Base-by-base conservation (phyloP, 2,888 invertebrate species). In the Agonopterix heracliana region DNA sequence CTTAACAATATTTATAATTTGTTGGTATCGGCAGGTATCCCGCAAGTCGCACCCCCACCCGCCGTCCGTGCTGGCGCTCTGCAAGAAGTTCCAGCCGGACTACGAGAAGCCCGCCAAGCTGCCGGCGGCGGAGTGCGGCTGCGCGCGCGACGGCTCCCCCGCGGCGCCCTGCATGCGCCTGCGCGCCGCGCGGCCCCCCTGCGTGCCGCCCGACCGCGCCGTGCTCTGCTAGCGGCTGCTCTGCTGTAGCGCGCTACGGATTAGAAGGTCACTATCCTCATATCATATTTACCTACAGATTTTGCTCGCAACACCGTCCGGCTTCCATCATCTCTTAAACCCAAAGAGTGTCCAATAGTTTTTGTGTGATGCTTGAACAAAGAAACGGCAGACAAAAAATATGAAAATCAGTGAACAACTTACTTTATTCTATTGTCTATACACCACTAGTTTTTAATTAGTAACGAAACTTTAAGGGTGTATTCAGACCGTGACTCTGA, bases 31-130 rank as follows among this genome's bases (percentile, higher is more conserved):
- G 5, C 78, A 87, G 87, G 87, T 88, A 54, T 90, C 91, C 54
- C 90, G 92, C 68, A 91, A 91, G 66, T 90, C 91, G 36, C 89
- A 89, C 58, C 81, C 86, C 55, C 89, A 89, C 68, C 87, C 90
- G 66, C 86, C 91, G 9, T 88, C 89, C 2, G 88, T 89, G 64
- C 77, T 87, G 47, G 87, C 86, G 64, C 80, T 88, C 46, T 89
- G 89, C 80, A 88, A 89, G 78, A 87, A 89, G 75, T 89, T 89
- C 79, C 89, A 88, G 74, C 81, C 86, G 48, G 87, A 86, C 76
- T 81, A 87, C 78, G 83, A 84, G 79, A 81, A 85, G 78, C 86
- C 86, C 35, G 84, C 83, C 44, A 78, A 70, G 68, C 67, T 81
- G 57, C 44, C 68, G 61, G 59, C 55, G 57, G 48, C 42, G 53